These are phyloP conservation scores for Lacerta viridis DNA, from an alignment of 2,797 vertebrate genomes.

Conservation along the genomic window DNA sequence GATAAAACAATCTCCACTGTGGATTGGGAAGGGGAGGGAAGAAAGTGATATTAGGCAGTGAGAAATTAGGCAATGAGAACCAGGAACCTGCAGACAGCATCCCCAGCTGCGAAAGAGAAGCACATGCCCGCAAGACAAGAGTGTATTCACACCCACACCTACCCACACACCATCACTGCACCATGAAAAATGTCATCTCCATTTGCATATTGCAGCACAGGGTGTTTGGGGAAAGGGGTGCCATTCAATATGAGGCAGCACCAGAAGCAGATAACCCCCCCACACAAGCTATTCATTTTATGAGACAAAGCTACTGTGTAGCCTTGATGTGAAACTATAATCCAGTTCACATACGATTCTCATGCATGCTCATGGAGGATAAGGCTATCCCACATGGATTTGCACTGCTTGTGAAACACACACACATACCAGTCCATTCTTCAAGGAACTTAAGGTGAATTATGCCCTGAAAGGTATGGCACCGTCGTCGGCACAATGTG, in stretches of 20 bases:
- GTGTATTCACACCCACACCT: too few species aligned
- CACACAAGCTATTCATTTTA: neutral
- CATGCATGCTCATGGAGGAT: neutral
- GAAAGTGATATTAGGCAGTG: slow-evolving; percentile 3
- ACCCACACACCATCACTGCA: too few species aligned
- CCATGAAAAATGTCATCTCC: neutral
- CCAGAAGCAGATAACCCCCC: neutral
- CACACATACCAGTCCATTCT: neutral
- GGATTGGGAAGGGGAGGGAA: neutral
- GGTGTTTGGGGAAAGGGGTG: neutral
- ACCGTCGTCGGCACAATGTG: too few species aligned
- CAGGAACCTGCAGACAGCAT: neutral
- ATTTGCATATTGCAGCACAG: slow-evolving; percentile 6
- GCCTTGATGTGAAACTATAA: neutral
- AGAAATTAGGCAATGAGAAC: slow-evolving; percentile 23
- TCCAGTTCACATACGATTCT: neutral
- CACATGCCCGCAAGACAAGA: neutral
- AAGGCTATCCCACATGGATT: neutral
- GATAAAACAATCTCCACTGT: neutral
- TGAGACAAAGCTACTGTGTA: too few species aligned
- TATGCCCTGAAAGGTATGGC: neutral
- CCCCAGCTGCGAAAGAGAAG: neutral
- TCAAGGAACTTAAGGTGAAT: too few species aligned
- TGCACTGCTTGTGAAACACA: too few species aligned
- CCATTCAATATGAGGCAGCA: neutral